Percentiles rank a stretch among this genome's conserved stretches.
These are phyloP conservation scores for Syngnathus typhle DNA, from an alignment of 2,113 vertebrate species.

Conservation along the genomic window DNA sequence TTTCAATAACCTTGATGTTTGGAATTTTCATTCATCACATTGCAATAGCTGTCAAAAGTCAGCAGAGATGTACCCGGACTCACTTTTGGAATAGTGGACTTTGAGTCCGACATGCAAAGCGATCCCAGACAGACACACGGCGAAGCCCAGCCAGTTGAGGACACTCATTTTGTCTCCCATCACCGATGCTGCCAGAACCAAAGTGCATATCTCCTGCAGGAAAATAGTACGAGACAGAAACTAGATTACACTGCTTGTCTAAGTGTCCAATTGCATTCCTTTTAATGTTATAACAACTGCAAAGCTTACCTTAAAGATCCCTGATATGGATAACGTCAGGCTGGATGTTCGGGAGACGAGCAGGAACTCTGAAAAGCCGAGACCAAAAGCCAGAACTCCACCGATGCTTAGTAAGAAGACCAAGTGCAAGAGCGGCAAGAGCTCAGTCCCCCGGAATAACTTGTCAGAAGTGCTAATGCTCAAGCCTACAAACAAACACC, in stretches of 20 bases:
- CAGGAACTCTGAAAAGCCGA: conserved; percentile 94
- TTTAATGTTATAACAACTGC: too few species aligned
- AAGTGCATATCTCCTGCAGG: conserved; percentile 82
- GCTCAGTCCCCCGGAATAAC: conserved; percentile 80
- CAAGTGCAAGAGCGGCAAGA: conserved; percentile 69
- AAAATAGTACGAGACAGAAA: conserved; percentile 1
- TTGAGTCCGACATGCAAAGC: conserved; percentile 85
- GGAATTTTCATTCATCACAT: not conserved
- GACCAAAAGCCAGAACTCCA: conserved; percentile 83
- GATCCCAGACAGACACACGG: conserved; percentile 84
- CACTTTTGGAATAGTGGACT: conserved; percentile 80
- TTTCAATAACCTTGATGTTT: not conserved
- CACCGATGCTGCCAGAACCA: conserved; percentile 79
- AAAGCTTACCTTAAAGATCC: conserved; percentile 87
- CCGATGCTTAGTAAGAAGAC: conserved; percentile 78
- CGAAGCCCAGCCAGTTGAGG: conserved; percentile 90
- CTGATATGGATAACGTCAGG: conserved; percentile 89
- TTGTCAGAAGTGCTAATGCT: conserved; percentile 81
- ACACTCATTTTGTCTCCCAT: conserved; percentile 80
- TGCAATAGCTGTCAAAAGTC: not conserved
- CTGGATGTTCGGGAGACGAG: conserved; percentile 90
- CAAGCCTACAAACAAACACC: conserved; percentile 68
- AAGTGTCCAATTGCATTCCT: not conserved
- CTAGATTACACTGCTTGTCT: not conserved
- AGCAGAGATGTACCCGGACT: conserved; percentile 9